Percentiles rank a stretch among this genome's conserved stretches.
Evolutionary conservation across 92 coral and sea anemone genomes (phyloP).

Genomic region (Zoanthus gigantus): DNA sequence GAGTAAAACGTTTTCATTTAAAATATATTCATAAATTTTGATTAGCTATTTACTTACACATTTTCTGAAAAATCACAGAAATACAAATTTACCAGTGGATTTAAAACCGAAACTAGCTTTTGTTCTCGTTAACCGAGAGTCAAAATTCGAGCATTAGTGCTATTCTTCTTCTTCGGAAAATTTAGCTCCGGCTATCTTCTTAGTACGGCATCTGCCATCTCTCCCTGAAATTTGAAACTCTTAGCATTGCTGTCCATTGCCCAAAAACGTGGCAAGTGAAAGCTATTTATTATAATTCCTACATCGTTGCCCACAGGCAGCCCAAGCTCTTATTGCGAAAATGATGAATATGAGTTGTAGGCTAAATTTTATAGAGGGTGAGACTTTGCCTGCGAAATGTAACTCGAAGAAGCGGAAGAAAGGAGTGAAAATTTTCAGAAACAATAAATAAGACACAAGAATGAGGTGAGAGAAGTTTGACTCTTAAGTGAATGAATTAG

Average conservation of each 20-base stretch:
- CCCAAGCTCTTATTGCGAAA: conserved; percentile 35
- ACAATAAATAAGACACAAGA: too few species aligned
- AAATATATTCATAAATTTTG: too few species aligned
- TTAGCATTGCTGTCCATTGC: conserved; percentile 56
- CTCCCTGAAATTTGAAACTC: conserved; percentile 51
- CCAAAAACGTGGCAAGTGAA: conserved; percentile 56
- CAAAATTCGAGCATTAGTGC: conserved; percentile 29
- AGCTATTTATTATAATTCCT: conserved; percentile 43
- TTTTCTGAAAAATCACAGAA: not conserved
- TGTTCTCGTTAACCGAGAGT: not conserved
- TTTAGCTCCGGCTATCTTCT: conserved; percentile 45
- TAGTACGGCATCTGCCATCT: conserved; percentile 31
- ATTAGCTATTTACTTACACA: too few species aligned
- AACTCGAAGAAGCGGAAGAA: too few species aligned
- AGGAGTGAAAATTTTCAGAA: too few species aligned
- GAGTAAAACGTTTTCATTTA: not conserved
- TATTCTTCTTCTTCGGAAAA: conserved; percentile 35
- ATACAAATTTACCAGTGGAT: conserved; percentile 9
- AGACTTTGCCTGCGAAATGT: too few species aligned
- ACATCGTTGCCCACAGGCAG: not conserved
- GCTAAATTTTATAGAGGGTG: not conserved
- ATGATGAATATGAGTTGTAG: too few species aligned
- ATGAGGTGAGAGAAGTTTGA: too few species aligned
- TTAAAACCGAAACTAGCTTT: conserved; percentile 4
- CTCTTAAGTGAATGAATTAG: too few species aligned